These are phyloP conservation scores for Epicauta chinensis DNA, from an alignment of 1,140 invertebrate species.

Conservation along the genomic window DNA sequence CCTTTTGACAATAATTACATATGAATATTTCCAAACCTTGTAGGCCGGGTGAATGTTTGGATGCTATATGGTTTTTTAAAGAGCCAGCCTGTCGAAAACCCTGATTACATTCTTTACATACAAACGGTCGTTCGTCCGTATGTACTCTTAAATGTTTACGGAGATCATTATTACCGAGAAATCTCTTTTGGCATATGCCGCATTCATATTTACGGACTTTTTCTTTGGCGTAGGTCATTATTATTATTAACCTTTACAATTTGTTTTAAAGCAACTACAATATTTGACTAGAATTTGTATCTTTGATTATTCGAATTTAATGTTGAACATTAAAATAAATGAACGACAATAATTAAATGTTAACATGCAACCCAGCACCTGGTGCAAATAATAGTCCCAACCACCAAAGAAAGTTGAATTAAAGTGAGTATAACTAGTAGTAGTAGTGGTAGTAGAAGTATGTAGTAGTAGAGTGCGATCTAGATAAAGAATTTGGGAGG, in stretches of 20 bases:
- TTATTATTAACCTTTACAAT: too few species aligned
- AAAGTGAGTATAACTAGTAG: background rate
- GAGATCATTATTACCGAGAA: constrained; percentile 46
- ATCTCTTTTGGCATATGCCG: constrained; percentile 47
- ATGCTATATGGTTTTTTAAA: constrained; percentile 59
- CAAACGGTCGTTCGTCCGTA: constrained; percentile 53
- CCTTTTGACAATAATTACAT: constrained; percentile 64
- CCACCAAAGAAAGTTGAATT: constrained; percentile 22
- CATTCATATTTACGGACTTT: constrained; percentile 40
- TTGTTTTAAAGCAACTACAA: constrained; percentile 5
- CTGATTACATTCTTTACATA: constrained; percentile 69
- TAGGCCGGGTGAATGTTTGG: constrained; percentile 48
- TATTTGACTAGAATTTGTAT: constrained; percentile 30
- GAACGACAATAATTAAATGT: too few species aligned
- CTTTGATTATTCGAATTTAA: constrained; percentile 4
- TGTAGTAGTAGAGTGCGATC: constrained; percentile 17
- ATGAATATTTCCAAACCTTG: constrained; percentile 51
- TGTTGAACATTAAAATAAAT: background rate
- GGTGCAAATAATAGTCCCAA: constrained; percentile 19
- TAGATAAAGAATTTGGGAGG: constrained; percentile 13
- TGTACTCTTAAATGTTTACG: constrained; percentile 52
- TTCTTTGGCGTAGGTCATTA: constrained; percentile 33
- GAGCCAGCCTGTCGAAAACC: constrained; percentile 64
- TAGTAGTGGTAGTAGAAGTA: constrained; percentile 8
- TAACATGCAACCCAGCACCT: constrained; percentile 22